phyloP scores from a whole-genome alignment of 2,113 vertebrate genomes.

The Leptocoma aspasia region DNA sequence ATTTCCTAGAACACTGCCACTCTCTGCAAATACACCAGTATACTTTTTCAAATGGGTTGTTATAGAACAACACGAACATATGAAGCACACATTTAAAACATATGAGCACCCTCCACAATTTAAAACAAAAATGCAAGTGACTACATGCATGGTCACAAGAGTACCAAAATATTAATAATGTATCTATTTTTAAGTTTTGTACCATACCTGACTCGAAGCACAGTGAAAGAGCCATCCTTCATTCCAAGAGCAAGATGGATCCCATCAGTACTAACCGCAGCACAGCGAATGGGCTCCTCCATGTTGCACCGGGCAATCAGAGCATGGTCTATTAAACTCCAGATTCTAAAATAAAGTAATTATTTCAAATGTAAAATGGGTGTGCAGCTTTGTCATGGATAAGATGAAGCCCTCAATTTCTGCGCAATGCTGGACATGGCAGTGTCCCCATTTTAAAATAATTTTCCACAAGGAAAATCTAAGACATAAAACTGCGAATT shows the following conservation, averaged over 20 bases:
- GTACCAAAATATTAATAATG: not conserved
- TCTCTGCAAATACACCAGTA: not conserved
- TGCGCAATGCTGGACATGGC: not conserved
- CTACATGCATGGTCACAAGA: not conserved
- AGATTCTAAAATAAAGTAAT: conserved; percentile 79
- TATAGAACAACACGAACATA: not conserved
- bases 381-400: not conserved
- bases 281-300: conserved; percentile 97
- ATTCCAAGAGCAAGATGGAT: conserved; percentile 96
- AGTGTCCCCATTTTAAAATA: not conserved
- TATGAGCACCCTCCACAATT: not conserved
- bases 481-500: not conserved
- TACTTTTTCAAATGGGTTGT: not conserved
- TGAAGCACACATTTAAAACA: not conserved
- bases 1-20: not conserved
- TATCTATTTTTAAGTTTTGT: not conserved
- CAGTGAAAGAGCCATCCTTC: conserved; percentile 98
- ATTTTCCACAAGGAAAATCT: not conserved
- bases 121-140: not conserved
- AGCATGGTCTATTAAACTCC: conserved; percentile 97
- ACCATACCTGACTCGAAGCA: conserved; percentile 91
- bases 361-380: not conserved
- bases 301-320: conserved; percentile 97
- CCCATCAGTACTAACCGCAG: conserved; percentile 91
- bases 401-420: not conserved